Evolutionary conservation across 2,113 vertebrate genomes (phyloP), one percentile per base, ranked within the genome.

Genomic region (Murina feae): DNA sequence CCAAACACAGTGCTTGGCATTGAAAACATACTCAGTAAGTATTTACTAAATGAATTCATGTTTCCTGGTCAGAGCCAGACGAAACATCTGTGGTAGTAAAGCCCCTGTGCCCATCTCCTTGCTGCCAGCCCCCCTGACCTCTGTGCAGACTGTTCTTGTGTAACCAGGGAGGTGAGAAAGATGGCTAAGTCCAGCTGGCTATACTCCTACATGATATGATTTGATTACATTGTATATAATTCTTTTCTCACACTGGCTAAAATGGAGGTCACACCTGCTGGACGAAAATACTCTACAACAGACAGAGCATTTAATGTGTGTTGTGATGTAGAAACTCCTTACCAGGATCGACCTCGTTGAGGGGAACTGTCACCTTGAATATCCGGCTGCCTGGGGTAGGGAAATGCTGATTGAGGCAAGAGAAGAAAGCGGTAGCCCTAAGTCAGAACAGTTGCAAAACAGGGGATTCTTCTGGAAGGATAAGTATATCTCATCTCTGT

Each of bases 401-500:
- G 49, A 42, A n/a, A 37, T 86, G 37, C 49, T 63, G 32, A 44
- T 20, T 69, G 65, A 71, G 37, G 63, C 23, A 60, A 82, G 35
- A 53, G n/a, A 89, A 37, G 55, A 81, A 89, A 37, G 55, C 78
- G 18, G 37, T 51, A n/a, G 35, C 53, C n/a, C 32, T 32, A 28
- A 83, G 23, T 80, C 25, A 72, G 35, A 37, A 91, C 80, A 14
- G 30, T 47, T 69, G 4, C 3, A 68, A 47, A 47, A n/a, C 14
- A 32, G 28, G 42, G 37, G 20, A 35, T 76, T 87, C 44, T 90
- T 92, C 30, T 75, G 51, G 18, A 86, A 49, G 35, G 21, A 4
- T 71, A 60, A 82, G 9, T 35, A 28, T 37, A 32, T 81, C 49
- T 84, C 28, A n/a, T 78, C 90, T 92, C 51, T 96, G 42, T 78